Evolutionary conservation across 2,797 vertebrate species (phyloP).

Genomic region (Trachops cirrhosus): DNA sequence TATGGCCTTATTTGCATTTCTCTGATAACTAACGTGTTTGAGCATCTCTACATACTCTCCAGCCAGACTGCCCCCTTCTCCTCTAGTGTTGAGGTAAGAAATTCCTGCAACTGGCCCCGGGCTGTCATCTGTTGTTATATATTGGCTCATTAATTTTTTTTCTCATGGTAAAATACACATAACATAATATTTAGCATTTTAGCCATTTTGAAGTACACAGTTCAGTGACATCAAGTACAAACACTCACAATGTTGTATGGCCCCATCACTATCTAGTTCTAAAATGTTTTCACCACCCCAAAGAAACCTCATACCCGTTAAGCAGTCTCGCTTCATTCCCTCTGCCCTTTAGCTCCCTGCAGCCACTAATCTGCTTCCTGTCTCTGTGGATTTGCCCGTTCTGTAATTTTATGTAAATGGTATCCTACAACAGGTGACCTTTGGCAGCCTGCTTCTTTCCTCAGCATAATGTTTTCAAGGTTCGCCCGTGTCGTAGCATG

Average conservation of each 20-base stretch:
- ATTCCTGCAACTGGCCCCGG: not conserved
- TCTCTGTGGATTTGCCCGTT: not conserved
- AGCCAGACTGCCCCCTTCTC: not conserved
- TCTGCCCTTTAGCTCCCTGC: too few relatives aligned
- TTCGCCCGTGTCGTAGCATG: not conserved
- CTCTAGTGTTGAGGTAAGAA: not conserved
- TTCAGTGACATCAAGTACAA: not conserved
- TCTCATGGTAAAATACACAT: not conserved
- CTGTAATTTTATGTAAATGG: not conserved
- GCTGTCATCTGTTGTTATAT: not conserved
- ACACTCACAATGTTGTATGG: not conserved
- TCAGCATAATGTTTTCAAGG: not conserved
- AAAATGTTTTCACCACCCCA: not conserved
- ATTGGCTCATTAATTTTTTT: not conserved
- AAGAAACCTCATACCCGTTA: not conserved
- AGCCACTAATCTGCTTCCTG: not conserved
- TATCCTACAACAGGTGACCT: not conserved
- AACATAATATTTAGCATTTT: not conserved
- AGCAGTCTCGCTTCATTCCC: not conserved
- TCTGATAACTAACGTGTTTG: not conserved
- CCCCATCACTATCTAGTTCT: not conserved
- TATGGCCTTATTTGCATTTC: not conserved
- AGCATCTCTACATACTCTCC: not conserved
- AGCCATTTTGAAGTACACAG: not conserved
- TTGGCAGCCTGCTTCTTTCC: not conserved